Evolutionary conservation across 2,888 invertebrate genomes (phyloP), one percentile per base, ranked within the genome.

Genomic region (Meiosimyza platycephala): DNA sequence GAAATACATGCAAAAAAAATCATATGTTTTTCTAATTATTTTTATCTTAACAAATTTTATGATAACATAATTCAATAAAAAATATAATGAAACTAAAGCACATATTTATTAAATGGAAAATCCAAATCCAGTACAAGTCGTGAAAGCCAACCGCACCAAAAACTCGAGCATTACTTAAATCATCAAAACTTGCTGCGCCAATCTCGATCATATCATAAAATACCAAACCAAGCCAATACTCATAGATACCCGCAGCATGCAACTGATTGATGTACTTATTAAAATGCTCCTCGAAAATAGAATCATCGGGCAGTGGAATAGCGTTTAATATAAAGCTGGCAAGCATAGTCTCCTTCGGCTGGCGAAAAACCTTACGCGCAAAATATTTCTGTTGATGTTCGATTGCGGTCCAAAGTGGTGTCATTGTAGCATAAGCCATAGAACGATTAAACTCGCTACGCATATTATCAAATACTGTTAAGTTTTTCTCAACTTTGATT

Each of bases 231-330:
- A 72, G 57, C 76, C 77, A 78, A 16, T 69, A 69, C 50, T 70
- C 33, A 50, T 75, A 67, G 1, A 78, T 65, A 13, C 78, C 78
- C 40, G 62, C 60, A 0, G 72, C 76, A 2, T 60, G 66, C 6
- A 73, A 48, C 3, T 67, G 33, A 55, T 71, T 11, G 3, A 78
- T 70, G 16, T 74, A 70, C 2, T 57, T 11, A 15, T 76, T 60
- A 13, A 78, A 66, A 0, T 72, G 15, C 1, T 16, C 51, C 11
- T 67, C 71, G 55, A 75, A 77, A 16, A 77, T 72, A 1, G 75
- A 76, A 57, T 78, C 74, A 28, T 73, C 71, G 1, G 74, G 64
- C 64, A 78, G n/a, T 1, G 78, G 73, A 33, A 77, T 54, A 11
- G 75, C 74, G 0, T 74, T 6, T 11, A 64, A 40, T 13, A 64